Conservation (phyloP, 2,797 vertebrate genomes). For the Sebastes steindachneri region DNA sequence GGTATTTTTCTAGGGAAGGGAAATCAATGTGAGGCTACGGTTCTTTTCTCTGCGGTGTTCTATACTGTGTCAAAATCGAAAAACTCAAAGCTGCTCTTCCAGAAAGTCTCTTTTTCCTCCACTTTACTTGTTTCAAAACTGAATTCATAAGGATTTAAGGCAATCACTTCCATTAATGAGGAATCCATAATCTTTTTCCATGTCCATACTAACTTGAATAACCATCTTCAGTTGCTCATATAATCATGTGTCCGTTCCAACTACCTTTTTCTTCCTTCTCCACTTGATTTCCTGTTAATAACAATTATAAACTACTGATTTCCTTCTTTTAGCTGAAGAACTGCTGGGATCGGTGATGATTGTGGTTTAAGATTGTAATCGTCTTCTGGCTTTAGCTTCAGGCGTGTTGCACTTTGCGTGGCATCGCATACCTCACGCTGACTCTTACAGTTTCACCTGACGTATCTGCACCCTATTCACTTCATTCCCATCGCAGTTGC, state of each 20-base stretch:
- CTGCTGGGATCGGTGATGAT: conserved; percentile 51
- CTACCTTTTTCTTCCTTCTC: conserved; percentile 7
- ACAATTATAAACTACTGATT: conserved; percentile 31
- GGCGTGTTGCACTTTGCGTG: conserved; percentile 25
- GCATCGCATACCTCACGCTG: conserved; percentile 4
- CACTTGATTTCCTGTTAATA: conserved; percentile 27
- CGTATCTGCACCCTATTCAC: conserved; percentile 37
- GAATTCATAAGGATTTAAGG: neutral
- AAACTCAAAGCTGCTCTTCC: conserved; percentile 24
- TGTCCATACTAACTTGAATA: conserved; percentile 48
- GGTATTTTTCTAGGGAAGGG: conserved; percentile 81
- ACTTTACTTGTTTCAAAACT: neutral
- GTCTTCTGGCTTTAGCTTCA: conserved; percentile 42
- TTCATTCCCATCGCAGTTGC: conserved; percentile 67
- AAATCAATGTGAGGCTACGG: conserved; percentile 24
- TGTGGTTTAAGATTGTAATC: conserved; percentile 25
- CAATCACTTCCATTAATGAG: neutral
- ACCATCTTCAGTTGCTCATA: conserved; percentile 14
- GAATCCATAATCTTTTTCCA: conserved; percentile 23
- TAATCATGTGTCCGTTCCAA: conserved; percentile 25
- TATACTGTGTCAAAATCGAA: conserved; percentile 27
- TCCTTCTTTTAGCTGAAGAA: conserved; percentile 56
- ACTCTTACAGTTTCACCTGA: conserved; percentile 27
- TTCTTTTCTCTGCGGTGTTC: conserved; percentile 30
- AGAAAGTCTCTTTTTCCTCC: conserved; percentile 15